Evolutionary conservation across 1,140 invertebrate genomes (phyloP).

Genomic region (Drosophila parvula): DNA sequence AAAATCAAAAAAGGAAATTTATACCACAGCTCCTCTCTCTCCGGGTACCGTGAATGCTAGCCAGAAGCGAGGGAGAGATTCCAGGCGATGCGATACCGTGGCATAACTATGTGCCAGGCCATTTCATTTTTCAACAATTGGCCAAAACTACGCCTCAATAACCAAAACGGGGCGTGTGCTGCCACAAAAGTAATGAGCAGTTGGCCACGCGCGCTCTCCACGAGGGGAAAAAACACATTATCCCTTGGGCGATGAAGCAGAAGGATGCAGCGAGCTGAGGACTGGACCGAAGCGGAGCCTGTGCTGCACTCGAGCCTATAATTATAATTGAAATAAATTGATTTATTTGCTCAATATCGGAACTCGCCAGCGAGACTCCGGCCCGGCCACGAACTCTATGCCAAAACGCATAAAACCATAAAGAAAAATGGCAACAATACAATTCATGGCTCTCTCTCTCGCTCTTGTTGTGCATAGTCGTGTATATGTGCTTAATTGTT

Average conservation of each 20-base stretch:
- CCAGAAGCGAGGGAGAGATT: conserved; percentile 56
- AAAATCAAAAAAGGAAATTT: conserved; percentile 67
- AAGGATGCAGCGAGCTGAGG: conserved; percentile 22
- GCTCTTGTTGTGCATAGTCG: conserved; percentile 27
- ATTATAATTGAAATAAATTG: conserved; percentile 83
- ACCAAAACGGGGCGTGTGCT: conserved; percentile 60
- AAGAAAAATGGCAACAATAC: conserved; percentile 82
- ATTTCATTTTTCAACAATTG: conserved; percentile 83
- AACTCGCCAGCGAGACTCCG: conserved; percentile 18
- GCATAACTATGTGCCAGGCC: conserved; percentile 77
- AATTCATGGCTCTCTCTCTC: conserved; percentile 47
- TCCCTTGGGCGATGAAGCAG: conserved; percentile 42
- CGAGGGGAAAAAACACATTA: conserved; percentile 32
- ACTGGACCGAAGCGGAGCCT: conserved; percentile 7
- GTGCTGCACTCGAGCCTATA: conserved; percentile 64
- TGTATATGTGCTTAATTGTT: conserved; percentile 75
- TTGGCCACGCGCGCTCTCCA: conserved; percentile 74
- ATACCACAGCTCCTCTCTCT: conserved; percentile 38
- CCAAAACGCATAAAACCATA: conserved; percentile 82
- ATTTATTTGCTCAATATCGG: conserved; percentile 76
- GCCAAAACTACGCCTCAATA: conserved; percentile 75
- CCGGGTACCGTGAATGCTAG: conserved; percentile 36
- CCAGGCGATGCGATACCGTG: conserved; percentile 42
- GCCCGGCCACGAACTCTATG: conserved; percentile 57
- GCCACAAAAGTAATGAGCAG: conserved; percentile 79